Evolutionary conservation across 2,113 vertebrate genomes (phyloP).

Genomic region (Pavo muticus): DNA sequence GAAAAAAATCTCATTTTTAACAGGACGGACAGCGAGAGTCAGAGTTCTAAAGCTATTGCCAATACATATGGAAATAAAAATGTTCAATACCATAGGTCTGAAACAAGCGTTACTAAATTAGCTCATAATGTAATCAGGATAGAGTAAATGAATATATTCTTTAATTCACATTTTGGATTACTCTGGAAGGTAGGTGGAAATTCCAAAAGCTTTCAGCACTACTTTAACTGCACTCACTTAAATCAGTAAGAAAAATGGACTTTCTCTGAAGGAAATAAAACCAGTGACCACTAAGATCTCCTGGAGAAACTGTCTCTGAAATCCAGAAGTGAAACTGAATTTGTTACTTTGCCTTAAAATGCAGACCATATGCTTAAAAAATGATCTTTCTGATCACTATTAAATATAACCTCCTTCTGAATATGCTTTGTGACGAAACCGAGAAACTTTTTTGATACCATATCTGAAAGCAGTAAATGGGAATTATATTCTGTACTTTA

Average conservation of each 20-base stretch:
- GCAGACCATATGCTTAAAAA: not conserved
- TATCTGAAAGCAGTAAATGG: constrained; percentile 31
- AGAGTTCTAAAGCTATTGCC: not conserved
- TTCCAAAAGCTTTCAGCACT: not conserved
- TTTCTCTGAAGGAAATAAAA: not conserved
- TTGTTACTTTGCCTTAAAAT: not conserved
- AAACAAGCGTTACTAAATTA: not conserved
- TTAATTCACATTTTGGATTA: not conserved
- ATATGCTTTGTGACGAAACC: not conserved
- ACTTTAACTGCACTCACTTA: not conserved
- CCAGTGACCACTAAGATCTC: not conserved
- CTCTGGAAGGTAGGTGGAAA: not conserved
- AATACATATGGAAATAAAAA: not conserved
- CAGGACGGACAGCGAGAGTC: not conserved
- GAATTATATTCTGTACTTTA: constrained; percentile 7
- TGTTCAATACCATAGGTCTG: not conserved
- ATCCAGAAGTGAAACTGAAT: not conserved
- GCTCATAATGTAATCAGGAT: not conserved
- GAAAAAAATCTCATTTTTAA: not conserved
- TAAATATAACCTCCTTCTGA: not conserved
- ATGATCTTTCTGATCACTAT: not conserved
- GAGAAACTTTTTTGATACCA: not conserved
- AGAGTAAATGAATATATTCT: not conserved
- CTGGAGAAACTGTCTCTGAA: not conserved
- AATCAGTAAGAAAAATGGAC: not conserved